phyloP scores from a whole-genome alignment of 64 coral and sea anemone genomes.

The Montipora foliosa region DNA sequence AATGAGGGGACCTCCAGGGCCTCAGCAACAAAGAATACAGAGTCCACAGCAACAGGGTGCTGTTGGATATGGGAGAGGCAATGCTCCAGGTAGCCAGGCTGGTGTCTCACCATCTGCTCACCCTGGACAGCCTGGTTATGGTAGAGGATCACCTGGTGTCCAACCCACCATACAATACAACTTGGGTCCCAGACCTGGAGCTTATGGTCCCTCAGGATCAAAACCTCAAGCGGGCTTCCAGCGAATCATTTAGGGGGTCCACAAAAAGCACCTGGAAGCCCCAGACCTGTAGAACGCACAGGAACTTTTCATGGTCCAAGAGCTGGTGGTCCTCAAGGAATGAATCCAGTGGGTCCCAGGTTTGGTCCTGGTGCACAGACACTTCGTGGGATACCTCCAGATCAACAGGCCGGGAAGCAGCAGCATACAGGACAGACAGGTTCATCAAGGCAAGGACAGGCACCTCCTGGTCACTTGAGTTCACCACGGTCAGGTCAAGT shows the following conservation, averaged over 20 bases:
- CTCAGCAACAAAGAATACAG: slow-evolving; percentile 52
- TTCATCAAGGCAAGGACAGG: neutral
- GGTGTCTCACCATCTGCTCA: slow-evolving; percentile 33
- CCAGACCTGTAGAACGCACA: slow-evolving; percentile 32
- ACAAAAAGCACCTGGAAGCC: slow-evolving; percentile 25
- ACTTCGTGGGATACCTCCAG: neutral
- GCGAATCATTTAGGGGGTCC: slow-evolving; percentile 29
- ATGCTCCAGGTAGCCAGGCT: slow-evolving; percentile 53
- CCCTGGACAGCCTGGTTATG: slow-evolving; percentile 26
- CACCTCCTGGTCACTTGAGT: neutral
- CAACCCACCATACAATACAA: slow-evolving; percentile 54
- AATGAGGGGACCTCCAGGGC: slow-evolving; percentile 45
- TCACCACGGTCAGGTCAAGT: neutral
- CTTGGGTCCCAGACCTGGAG: slow-evolving; percentile 30
- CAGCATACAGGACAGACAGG: slow-evolving; percentile 47
- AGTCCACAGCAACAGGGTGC: slow-evolving; percentile 57
- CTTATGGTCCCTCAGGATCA: slow-evolving; percentile 2
- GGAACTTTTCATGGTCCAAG: slow-evolving; percentile 35
- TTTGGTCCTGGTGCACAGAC: slow-evolving; percentile 21
- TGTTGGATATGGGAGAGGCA: slow-evolving; percentile 51
- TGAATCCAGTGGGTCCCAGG: neutral
- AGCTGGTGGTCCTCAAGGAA: slow-evolving; percentile 1
- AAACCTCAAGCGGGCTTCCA: slow-evolving; percentile 16
- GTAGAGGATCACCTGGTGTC: slow-evolving; percentile 40
- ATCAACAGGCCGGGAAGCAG: slow-evolving; percentile 34